A percentile compares a stretch with the other conserved stretches of the same genome.
Evolutionary conservation across 2,797 vertebrate genomes (phyloP).

Genomic region (Perodicticus potto): DNA sequence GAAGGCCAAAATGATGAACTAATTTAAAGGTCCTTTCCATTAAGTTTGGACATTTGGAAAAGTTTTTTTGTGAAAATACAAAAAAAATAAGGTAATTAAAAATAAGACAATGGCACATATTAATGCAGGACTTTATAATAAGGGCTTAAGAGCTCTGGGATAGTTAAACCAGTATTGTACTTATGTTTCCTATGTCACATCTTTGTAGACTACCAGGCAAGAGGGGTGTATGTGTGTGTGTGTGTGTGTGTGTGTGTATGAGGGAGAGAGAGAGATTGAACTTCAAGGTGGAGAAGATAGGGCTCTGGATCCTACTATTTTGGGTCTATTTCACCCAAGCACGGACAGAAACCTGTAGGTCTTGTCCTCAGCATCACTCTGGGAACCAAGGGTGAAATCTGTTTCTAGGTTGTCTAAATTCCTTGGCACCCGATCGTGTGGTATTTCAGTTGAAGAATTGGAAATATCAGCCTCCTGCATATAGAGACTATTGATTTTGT

Average conservation of each 20-base stretch:
- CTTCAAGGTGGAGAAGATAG: neutral
- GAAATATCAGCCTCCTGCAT: neutral
- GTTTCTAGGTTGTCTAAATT: neutral
- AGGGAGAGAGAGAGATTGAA: neutral
- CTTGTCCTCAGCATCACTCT: neutral
- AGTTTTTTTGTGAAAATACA: conserved; percentile 31
- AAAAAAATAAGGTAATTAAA: conserved; percentile 17
- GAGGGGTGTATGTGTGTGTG: neutral
- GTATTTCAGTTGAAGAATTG: neutral
- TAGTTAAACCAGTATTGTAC: neutral
- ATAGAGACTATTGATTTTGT: neutral
- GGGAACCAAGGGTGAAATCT: neutral
- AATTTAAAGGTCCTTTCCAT: neutral
- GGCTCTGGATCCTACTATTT: neutral
- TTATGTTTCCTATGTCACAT: neutral
- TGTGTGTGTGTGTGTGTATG: neutral
- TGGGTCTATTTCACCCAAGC: neutral
- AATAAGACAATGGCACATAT: neutral
- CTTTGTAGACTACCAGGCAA: neutral
- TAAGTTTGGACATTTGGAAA: conserved; percentile 22
- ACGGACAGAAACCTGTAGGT: neutral
- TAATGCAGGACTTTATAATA: neutral
- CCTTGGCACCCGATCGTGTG: neutral
- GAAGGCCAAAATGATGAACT: conserved; percentile 40
- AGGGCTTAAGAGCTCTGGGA: conserved; percentile 10